Evolutionary conservation across 2,113 vertebrate genomes (phyloP), one percentile per base, ranked within the genome.

Genomic region (Pithys albifrons): DNA sequence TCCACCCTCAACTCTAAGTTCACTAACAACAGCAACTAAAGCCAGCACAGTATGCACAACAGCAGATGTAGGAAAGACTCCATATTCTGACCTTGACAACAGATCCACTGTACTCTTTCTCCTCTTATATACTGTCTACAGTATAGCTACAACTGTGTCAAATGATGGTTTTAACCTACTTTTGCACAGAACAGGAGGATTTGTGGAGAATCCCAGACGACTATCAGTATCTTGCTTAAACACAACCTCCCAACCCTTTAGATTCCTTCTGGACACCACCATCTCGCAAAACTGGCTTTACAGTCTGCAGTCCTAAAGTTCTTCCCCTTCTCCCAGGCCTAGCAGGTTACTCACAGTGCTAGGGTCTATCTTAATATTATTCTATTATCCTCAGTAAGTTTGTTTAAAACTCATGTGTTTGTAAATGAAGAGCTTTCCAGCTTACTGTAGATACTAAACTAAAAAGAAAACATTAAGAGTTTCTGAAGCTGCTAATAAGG

Each of bases 31-130:
- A 64, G 48, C 39, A 92, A 93, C 54, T 39, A 74, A 72, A 88
- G 19, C 0, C 0, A 74, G 43, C 1, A 12, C 28, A 85, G 37
- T 28, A 52, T 0, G 11, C 22, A 48, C n/a, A 73, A 52, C 45
- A 37, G 54, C 15, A 39, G 10, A 58, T 20, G 9, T 2, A 7
- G 52, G 55, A 70, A 62, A 57, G 51, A 25, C 59, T 80, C 52
- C 48, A 7, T 13, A 8, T 58, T 73, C 64, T 43, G 67, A 46
- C 4, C 4, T 0, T 14, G 62, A 15, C 54, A 65, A 33, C 4
- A 83, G 46, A 73, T 4, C 6, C 46, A 33, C 37, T 6, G 0
- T 20, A 33, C 3, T 59, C 35, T 14, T 78, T 16, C 35, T 48
- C 4, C 20, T 67, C 39, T 29, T 76, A 52, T 2, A 2, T 6